phyloP scores from a whole-genome alignment of 2,888 invertebrate species.

The Drosophila subquinaria region DNA sequence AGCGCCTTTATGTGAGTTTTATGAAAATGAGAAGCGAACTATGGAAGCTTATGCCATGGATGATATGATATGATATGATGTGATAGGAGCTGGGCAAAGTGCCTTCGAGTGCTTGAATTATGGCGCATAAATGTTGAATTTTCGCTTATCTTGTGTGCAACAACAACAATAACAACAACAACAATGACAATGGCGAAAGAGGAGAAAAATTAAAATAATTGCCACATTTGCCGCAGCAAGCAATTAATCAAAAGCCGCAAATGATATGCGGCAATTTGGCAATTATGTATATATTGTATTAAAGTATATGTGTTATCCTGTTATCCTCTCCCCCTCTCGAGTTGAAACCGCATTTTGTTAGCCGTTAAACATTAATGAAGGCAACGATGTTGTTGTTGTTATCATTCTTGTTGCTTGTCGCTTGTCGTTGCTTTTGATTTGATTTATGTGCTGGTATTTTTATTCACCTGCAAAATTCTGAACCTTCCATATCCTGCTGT shows the following conservation, averaged over 20 bases:
- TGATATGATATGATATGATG: slow-evolving; percentile 7
- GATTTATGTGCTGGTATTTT: slow-evolving; percentile 55
- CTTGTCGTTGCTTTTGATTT: slow-evolving; percentile 42
- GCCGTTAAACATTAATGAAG: slow-evolving; percentile 65
- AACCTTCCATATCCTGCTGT: slow-evolving; percentile 59
- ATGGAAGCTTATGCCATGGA: background rate
- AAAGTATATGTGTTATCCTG: slow-evolving; percentile 18
- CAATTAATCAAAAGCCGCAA: slow-evolving; percentile 71
- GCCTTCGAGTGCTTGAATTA: slow-evolving; percentile 42
- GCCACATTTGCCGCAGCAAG: slow-evolving; percentile 74
- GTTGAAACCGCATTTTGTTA: slow-evolving; percentile 45
- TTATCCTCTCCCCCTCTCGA: background rate
- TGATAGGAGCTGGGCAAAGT: slow-evolving; percentile 15
- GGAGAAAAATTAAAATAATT: slow-evolving; percentile 73
- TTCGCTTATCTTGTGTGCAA: slow-evolving; percentile 57
- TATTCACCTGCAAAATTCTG: slow-evolving; percentile 40
- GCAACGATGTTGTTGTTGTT: slow-evolving; percentile 32
- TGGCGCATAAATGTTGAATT: slow-evolving; percentile 68
- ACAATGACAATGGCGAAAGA: background rate
- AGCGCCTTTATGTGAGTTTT: slow-evolving; percentile 65
- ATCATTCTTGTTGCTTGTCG: slow-evolving; percentile 35
- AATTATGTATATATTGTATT: slow-evolving; percentile 57
- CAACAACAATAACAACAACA: background rate
- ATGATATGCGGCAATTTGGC: slow-evolving; percentile 64
- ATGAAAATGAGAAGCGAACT: slow-evolving; percentile 59